Conservation (phyloP, 1,140 invertebrate genomes). For the Lordiphosa collinella region DNA sequence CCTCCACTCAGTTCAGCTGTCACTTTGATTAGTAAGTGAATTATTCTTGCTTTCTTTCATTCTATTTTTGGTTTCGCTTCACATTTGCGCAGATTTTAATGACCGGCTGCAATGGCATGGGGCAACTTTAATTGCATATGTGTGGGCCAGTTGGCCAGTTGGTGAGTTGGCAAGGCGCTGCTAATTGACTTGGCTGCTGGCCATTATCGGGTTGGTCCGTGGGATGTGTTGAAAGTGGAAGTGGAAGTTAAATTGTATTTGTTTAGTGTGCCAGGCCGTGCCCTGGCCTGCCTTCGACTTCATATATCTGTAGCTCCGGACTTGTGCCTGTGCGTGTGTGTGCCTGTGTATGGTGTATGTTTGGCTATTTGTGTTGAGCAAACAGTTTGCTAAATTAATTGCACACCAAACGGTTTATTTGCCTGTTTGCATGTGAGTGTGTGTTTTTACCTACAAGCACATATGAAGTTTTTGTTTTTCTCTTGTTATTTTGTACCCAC, state of each 20-base stretch:
- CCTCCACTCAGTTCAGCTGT: conserved; percentile 38
- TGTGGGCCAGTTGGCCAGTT: conserved; percentile 13
- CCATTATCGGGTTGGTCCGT: conserved; percentile 30
- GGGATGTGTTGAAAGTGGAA: conserved; percentile 73
- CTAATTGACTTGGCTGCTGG: conserved; percentile 61
- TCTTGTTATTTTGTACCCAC: not conserved
- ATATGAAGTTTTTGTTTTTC: too few species aligned
- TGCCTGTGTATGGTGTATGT: conserved; percentile 15
- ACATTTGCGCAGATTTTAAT: conserved; percentile 43
- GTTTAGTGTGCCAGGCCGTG: conserved; percentile 42
- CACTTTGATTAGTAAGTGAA: conserved; percentile 51
- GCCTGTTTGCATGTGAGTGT: conserved; percentile 26
- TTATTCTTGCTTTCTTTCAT: conserved; percentile 7
- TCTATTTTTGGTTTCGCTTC: not conserved
- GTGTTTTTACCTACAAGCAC: too few species aligned
- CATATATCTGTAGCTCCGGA: not conserved
- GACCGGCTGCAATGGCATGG: not conserved
- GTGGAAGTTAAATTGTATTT: conserved; percentile 78
- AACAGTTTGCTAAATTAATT: conserved; percentile 78
- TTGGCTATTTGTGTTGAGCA: conserved; percentile 53
- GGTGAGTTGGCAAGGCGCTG: conserved; percentile 21
- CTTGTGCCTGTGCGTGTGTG: conserved; percentile 2
- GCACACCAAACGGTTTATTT: conserved; percentile 71
- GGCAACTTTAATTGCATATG: not conserved
- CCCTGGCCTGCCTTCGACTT: not conserved